Evolutionary conservation across 2,113 vertebrate species (phyloP).

Genomic region (Leucopsar rothschildi): DNA sequence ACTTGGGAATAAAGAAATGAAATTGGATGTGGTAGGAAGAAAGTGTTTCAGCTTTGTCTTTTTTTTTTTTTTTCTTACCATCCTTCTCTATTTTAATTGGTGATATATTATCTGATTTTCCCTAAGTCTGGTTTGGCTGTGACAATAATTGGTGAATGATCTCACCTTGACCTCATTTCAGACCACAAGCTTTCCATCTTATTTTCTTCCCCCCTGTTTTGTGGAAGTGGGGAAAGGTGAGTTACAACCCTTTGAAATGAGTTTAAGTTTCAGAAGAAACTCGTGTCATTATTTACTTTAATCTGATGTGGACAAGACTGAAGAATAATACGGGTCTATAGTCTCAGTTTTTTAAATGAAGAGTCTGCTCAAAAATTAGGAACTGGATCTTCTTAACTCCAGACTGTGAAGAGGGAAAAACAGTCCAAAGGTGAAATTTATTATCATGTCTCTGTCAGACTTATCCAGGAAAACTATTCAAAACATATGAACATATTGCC

Average conservation of each 20-base stretch:
- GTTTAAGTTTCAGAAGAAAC: background rate
- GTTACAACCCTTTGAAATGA: background rate
- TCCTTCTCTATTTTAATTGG: background rate
- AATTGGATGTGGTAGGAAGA: fast-evolving
- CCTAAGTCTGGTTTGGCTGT: background rate
- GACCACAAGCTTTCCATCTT: fast-evolving
- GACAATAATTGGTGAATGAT: background rate
- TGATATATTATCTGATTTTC: background rate
- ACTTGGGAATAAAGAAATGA: background rate
- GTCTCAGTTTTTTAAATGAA: background rate
- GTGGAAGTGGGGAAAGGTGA: fast-evolving
- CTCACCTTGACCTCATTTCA: background rate
- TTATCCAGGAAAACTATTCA: background rate
- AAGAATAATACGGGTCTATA: background rate
- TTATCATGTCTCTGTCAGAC: background rate
- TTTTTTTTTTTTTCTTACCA: background rate
- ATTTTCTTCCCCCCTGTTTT: background rate
- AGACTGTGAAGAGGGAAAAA: background rate
- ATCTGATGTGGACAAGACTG: fast-evolving
- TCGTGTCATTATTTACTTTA: background rate
- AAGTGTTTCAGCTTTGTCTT: background rate
- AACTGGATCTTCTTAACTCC: background rate
- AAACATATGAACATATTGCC: background rate
- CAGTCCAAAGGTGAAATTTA: background rate
- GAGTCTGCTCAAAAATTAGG: background rate